phyloP scores from a whole-genome alignment of 2,888 invertebrate species.

The Idaea straminata region DNA sequence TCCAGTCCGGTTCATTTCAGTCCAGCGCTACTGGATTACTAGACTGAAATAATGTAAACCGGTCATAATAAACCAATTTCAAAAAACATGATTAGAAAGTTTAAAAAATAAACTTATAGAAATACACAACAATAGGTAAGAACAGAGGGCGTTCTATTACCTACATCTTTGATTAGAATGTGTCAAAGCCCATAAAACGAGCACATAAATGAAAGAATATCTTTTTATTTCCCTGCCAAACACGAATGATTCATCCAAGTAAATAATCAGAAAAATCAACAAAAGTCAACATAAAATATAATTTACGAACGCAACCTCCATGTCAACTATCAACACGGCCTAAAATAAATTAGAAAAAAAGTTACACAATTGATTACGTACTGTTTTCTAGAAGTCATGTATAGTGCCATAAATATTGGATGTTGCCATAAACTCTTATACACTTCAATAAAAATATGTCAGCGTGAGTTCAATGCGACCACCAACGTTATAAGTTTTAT shows the following conservation, averaged over 20 bases:
- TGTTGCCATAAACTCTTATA: conserved; percentile 64
- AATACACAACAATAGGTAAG: too few species aligned
- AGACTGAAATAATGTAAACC: too few species aligned
- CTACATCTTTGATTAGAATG: too few species aligned
- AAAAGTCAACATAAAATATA: conserved; percentile 28
- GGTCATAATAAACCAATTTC: too few species aligned
- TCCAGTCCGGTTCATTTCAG: too few species aligned
- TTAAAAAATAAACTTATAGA: too few species aligned
- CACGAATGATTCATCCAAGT: neutral
- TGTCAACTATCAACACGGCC: conserved; percentile 35
- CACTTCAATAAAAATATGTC: conserved; percentile 66
- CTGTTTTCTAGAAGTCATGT: conserved; percentile 46
- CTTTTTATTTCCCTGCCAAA: neutral
- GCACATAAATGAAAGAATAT: neutral
- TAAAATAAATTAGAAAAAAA: conserved; percentile 39
- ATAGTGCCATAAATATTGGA: conserved; percentile 51
- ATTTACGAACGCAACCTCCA: conserved; percentile 26
- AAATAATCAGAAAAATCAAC: conserved; percentile 21
- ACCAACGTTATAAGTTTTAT: conserved; percentile 60
- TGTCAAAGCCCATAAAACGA: neutral
- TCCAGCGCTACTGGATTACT: too few species aligned
- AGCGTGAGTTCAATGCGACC: conserved; percentile 58
- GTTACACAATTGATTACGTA: conserved; percentile 44
- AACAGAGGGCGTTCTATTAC: too few species aligned
- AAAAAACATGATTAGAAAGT: too few species aligned